A percentile compares a stretch with the other conserved stretches of the same genome.
Evolutionary conservation across 2,797 vertebrate genomes (phyloP).

Genomic region (Amniataba percoides): DNA sequence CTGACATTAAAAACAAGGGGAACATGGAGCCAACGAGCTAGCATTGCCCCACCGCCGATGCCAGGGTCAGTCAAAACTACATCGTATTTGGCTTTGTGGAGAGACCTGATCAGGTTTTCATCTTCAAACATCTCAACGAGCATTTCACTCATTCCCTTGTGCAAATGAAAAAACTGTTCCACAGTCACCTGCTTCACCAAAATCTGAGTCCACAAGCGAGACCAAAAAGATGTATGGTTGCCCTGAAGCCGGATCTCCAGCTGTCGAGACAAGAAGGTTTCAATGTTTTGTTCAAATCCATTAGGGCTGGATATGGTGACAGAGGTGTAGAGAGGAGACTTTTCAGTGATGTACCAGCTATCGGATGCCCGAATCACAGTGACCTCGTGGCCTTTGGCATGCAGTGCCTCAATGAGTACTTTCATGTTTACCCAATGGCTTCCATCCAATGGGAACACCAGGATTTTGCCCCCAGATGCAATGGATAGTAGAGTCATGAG

Average conservation of each 20-base stretch:
- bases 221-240: conserved; percentile 40
- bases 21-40: conserved; percentile 75
- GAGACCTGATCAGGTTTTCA: conserved; percentile 61
- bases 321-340: conserved; percentile 69
- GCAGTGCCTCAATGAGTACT: conserved; percentile 72
- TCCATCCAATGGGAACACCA: conserved; percentile 79
- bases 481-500: conserved; percentile 45
- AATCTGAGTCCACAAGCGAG: conserved; percentile 48
- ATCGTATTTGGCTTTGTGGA: conserved; percentile 71
- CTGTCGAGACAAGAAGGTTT: conserved; percentile 36
- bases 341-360: conserved; percentile 80
- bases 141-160: conserved; percentile 57
- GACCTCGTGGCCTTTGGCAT: conserved; percentile 70
- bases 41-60: conserved; percentile 66
- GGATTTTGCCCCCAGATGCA: conserved; percentile 62
- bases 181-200: conserved; percentile 12
- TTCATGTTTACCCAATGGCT: conserved; percentile 85
- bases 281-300: conserved; percentile 68
- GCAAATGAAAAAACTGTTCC: conserved; percentile 47
- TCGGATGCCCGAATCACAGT: conserved; percentile 68
- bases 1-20: conserved; percentile 77
- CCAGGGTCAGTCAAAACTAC: conserved; percentile 79
- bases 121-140: conserved; percentile 69
- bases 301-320: conserved; percentile 54
- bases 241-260: conserved; percentile 50